Conservation (phyloP, 2,888 invertebrate genomes). For the Chymomyza fuscimana region DNA sequence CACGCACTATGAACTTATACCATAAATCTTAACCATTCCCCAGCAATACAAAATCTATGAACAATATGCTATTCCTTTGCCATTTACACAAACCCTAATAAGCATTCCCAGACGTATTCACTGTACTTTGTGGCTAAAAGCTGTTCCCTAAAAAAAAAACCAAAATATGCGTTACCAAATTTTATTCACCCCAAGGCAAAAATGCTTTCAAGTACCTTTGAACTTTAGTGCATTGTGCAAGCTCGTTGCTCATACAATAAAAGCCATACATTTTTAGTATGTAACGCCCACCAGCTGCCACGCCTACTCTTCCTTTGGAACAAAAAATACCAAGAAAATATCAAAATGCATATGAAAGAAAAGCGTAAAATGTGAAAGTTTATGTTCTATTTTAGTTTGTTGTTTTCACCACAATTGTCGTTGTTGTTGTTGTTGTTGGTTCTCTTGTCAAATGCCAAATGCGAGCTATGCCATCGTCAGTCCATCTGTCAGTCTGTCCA, state of each 20-base stretch:
- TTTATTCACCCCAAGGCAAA: not conserved
- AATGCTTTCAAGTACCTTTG: conserved; percentile 5
- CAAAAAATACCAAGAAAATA: not conserved
- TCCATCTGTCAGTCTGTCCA: conserved; percentile 5
- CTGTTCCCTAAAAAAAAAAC: not conserved
- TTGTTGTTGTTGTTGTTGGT: not conserved
- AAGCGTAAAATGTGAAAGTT: conserved; percentile 6
- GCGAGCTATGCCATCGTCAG: not conserved
- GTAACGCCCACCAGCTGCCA: not conserved
- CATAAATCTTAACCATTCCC: too few relatives aligned
- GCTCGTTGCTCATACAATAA: not conserved
- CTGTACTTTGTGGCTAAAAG: not conserved
- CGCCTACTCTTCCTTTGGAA: not conserved
- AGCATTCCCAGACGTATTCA: not conserved
- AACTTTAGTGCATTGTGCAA: conserved; percentile 2
- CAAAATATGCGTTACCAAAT: not conserved
- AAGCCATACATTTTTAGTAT: conserved; percentile 2
- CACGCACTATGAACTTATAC: too few relatives aligned
- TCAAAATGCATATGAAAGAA: conserved; percentile 14
- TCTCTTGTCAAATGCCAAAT: conserved; percentile 2
- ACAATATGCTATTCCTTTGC: not conserved
- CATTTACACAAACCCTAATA: not conserved
- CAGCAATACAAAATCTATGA: not conserved
- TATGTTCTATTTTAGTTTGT: conserved; percentile 3
- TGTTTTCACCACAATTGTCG: not conserved